phyloP scores from a whole-genome alignment of 2,113 vertebrate genomes.

The Cavia porcellus region DNA sequence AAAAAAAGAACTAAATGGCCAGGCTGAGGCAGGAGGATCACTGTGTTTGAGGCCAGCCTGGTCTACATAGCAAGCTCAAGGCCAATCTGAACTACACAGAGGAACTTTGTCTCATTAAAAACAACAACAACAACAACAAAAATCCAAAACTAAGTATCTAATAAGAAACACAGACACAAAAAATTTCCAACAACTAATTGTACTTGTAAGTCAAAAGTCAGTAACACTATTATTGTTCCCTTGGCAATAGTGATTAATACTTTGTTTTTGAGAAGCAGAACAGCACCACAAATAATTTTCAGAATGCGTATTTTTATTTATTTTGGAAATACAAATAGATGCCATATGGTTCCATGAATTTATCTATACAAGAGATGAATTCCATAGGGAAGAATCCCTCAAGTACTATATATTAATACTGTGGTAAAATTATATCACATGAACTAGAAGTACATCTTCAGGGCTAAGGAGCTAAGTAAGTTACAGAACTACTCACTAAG shows the following conservation, averaged over 20 bases:
- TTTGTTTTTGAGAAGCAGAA: constrained; percentile 57
- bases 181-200: neutral
- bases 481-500: constrained; percentile 35
- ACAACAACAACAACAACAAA: neutral
- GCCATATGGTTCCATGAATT: constrained; percentile 35
- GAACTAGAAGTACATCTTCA: neutral
- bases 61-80: neutral
- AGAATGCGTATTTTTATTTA: constrained; percentile 59
- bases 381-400: constrained; percentile 13
- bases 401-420: constrained; percentile 27
- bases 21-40: neutral
- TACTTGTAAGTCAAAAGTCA: constrained; percentile 39
- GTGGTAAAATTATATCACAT: constrained; percentile 53
- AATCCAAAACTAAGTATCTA: constrained; percentile 12
- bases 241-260: constrained; percentile 19
- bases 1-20: neutral
- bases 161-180: constrained; percentile 3
- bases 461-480: neutral
- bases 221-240: constrained; percentile 40
- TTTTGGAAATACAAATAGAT: constrained; percentile 57
- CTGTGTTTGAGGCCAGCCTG: neutral
- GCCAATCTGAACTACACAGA: neutral
- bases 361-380: constrained; percentile 37
- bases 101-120: neutral
- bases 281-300: constrained; percentile 24